Conservation (phyloP, 2,797 vertebrate species). For the Myotis pilosus region DNA sequence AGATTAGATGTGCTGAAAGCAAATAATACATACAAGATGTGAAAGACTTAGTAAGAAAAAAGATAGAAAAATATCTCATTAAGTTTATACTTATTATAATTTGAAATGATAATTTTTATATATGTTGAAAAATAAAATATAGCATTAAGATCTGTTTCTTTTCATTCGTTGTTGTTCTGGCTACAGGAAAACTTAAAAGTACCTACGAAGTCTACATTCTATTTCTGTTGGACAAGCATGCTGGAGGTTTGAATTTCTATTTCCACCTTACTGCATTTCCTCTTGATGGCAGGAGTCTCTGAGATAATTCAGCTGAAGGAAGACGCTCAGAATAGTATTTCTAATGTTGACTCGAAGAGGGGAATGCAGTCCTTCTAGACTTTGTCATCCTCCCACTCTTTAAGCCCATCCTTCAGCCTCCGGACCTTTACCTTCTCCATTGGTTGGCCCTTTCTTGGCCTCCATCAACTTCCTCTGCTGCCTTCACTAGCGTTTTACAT, state of each 20-base stretch:
- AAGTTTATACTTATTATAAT: not conserved
- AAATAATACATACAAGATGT: not conserved
- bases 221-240: not conserved
- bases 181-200: not conserved
- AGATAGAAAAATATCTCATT: not conserved
- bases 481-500: not conserved
- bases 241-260: not conserved
- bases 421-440: not conserved
- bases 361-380: not conserved
- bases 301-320: not conserved
- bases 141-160: not conserved
- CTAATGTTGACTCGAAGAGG: not conserved
- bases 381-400: not conserved
- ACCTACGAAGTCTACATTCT: not conserved
- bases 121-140: not conserved
- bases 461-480: not conserved
- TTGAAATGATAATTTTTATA: constrained; percentile 24
- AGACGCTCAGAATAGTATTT: not conserved
- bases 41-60: not conserved
- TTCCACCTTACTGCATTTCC: not conserved
- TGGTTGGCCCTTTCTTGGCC: not conserved
- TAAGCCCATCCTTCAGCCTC: not conserved
- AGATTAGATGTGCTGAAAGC: not conserved
- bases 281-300: not conserved
- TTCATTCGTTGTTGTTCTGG: not conserved